These are phyloP conservation scores for Trogon surrucura DNA, from an alignment of 2,113 vertebrate genomes.

Conservation along the genomic window DNA sequence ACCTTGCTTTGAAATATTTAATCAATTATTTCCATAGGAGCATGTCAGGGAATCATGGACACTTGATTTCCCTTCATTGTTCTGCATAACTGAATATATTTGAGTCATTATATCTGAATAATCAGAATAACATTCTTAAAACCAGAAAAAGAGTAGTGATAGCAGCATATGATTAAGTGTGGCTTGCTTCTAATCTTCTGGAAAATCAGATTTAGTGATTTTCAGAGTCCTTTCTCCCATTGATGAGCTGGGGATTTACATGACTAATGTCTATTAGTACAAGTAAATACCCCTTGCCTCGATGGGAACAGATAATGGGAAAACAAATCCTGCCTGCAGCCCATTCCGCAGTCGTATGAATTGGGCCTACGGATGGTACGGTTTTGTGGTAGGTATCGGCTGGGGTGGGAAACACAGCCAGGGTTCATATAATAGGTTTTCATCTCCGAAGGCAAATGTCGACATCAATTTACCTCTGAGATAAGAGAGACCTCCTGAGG, in stretches of 20 bases:
- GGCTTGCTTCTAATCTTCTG: constrained; percentile 22
- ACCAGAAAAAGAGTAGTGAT: not conserved
- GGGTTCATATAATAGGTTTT: constrained; percentile 11
- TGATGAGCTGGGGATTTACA: constrained; percentile 38
- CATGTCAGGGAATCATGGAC: constrained; percentile 32
- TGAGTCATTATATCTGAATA: constrained; percentile 36
- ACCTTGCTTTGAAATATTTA: not conserved
- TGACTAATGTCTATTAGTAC: constrained; percentile 48
- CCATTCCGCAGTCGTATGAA: not conserved
- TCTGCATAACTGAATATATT: constrained; percentile 47
- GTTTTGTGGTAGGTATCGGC: not conserved
- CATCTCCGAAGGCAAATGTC: constrained; percentile 49
- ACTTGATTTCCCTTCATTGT: constrained; percentile 49
- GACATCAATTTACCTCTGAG: constrained; percentile 35
- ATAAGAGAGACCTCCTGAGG: constrained; percentile 37
- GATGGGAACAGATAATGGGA: constrained; percentile 9
- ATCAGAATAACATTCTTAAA: constrained; percentile 26
- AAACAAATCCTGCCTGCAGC: constrained; percentile 36
- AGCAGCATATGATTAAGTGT: not conserved
- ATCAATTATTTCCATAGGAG: constrained; percentile 33
- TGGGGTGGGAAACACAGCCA: not conserved
- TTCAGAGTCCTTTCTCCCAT: not conserved
- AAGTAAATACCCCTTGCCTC: constrained; percentile 34
- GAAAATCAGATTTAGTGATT: constrained; percentile 56
- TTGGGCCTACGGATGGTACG: not conserved